These are phyloP conservation scores for Caenorhabditis sp. DNA, from an alignment of 2,888 invertebrate genomes.

Conservation along the genomic window DNA sequence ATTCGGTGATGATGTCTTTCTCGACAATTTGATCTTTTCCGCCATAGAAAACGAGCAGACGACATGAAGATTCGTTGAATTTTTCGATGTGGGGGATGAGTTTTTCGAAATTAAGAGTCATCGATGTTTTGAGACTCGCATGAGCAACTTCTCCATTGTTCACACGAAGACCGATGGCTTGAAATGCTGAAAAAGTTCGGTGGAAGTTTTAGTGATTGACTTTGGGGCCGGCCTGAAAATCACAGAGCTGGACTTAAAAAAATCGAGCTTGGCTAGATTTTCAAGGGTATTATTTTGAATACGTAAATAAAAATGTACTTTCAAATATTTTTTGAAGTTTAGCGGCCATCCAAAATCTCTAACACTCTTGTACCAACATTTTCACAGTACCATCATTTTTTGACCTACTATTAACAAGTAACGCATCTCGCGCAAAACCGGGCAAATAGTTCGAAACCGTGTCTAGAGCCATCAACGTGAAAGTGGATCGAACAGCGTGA, in stretches of 20 bases:
- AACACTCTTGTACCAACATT: no score
- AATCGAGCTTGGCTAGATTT: no score
- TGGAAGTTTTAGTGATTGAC: no score
- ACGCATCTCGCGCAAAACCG: slow-evolving; percentile 10
- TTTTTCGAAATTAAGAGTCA: not conserved
- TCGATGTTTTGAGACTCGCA: not conserved
- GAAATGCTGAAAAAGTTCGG: not conserved
- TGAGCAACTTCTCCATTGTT: not conserved
- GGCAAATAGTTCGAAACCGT: slow-evolving; percentile 4
- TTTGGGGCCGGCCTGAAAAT: no score
- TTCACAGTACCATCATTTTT: no score
- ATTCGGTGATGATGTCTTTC: not conserved
- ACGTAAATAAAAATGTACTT: no score
- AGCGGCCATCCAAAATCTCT: no score
- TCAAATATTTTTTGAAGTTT: no score
- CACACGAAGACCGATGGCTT: not conserved
- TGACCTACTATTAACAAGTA: not conserved
- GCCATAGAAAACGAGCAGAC: not conserved
- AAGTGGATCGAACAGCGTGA: not conserved
- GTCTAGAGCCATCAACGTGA: not conserved
- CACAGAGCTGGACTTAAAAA: no score
- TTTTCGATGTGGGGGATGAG: not conserved
- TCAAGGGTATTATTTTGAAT: no score
- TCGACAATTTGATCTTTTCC: not conserved
- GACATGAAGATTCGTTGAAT: not conserved